A percentile compares a stretch with the other conserved stretches of the same genome.
phyloP scores from a whole-genome alignment of 2,888 invertebrate genomes.

The Tachina grossa region DNA sequence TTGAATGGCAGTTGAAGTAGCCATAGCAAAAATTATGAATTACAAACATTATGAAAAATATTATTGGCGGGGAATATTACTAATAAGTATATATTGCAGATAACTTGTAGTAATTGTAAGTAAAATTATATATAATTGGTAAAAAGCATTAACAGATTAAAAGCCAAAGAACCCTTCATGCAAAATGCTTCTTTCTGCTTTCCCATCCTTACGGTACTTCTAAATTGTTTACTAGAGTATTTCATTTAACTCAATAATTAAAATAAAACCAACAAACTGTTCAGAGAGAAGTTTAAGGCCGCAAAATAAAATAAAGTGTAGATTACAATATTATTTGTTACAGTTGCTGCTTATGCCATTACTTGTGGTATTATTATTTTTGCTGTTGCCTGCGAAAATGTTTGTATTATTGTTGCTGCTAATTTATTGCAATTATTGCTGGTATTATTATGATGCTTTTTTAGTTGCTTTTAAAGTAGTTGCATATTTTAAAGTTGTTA shows the following conservation, averaged over 20 bases:
- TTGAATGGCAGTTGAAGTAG: not conserved
- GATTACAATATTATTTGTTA: constrained; percentile 52
- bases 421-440: constrained; percentile 44
- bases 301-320: constrained; percentile 55
- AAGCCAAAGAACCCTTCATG: constrained; percentile 14
- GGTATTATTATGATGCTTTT: constrained; percentile 28
- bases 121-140: constrained; percentile 24
- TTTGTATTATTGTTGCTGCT: constrained; percentile 28
- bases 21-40: constrained; percentile 17
- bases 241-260: constrained; percentile 25
- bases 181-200: constrained; percentile 10
- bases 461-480: constrained; percentile 11
- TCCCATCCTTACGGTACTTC: not conserved
- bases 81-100: not conserved
- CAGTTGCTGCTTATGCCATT: constrained; percentile 28
- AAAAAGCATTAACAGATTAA: constrained; percentile 56
- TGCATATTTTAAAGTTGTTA: not conserved
- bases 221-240: not conserved
- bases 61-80: not conserved
- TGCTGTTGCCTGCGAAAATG: not conserved
- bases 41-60: constrained; percentile 9
- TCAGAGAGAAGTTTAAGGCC: constrained; percentile 45
- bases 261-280: constrained; percentile 30
- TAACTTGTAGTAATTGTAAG: constrained; percentile 16
- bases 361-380: constrained; percentile 9